phyloP scores from a whole-genome alignment of 2,888 invertebrate genomes.

The Dynastes grantii region DNA sequence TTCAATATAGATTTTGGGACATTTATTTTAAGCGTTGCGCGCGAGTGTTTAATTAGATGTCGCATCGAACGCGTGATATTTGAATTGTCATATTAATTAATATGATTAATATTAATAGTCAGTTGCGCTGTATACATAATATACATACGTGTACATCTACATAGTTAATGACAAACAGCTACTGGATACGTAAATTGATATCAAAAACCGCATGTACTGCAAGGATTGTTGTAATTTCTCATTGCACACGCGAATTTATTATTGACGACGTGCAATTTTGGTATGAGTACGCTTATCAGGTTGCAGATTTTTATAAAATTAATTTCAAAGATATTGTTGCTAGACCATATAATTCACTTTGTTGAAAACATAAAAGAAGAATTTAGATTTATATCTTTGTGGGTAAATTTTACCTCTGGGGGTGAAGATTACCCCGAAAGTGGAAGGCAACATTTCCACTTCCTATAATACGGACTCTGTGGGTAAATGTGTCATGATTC shows the following conservation, averaged over 20 bases:
- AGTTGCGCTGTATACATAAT: slow-evolving; percentile 5
- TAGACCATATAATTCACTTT: too few species aligned
- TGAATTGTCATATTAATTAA: slow-evolving; percentile 51
- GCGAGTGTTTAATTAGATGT: slow-evolving; percentile 47
- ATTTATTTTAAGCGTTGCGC: slow-evolving; percentile 34
- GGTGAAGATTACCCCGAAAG: too few species aligned
- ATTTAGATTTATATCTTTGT: too few species aligned
- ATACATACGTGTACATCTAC: slow-evolving; percentile 3
- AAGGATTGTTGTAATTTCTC: not conserved
- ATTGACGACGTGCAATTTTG: not conserved
- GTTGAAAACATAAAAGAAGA: too few species aligned
- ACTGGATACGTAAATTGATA: slow-evolving; percentile 21
- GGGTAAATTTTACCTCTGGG: too few species aligned
- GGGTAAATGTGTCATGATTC: too few species aligned
- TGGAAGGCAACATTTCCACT: too few species aligned
- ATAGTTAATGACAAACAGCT: slow-evolving; percentile 1
- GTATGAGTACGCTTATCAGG: not conserved
- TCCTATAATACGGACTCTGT: too few species aligned
- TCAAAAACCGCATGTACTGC: not conserved
- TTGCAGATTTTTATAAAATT: too few species aligned
- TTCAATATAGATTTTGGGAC: slow-evolving; percentile 51
- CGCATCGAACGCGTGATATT: slow-evolving; percentile 43
- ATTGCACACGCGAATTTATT: slow-evolving; percentile 1
- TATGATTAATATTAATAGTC: slow-evolving; percentile 46
- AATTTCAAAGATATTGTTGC: not conserved